Evolutionary conservation across 2,888 invertebrate species (phyloP).

Genomic region (Opisthograptis luteolata): DNA sequence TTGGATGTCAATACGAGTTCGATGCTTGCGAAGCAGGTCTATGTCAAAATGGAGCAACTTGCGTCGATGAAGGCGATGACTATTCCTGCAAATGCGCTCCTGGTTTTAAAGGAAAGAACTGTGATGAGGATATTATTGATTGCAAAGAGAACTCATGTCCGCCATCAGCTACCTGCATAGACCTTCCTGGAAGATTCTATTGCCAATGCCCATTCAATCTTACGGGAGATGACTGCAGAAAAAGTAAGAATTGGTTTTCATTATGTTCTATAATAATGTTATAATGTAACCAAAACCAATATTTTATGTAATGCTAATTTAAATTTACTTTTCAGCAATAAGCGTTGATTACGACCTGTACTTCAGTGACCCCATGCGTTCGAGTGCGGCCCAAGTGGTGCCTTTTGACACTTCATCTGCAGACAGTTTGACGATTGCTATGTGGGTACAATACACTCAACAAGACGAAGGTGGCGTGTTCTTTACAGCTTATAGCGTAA

Average conservation of each 20-base stretch:
- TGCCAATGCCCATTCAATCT: conserved; percentile 98
- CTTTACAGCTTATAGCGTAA: conserved; percentile 96
- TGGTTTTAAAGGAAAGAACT: conserved; percentile 92
- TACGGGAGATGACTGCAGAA: conserved; percentile 98
- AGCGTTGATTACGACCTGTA: conserved; percentile 99
- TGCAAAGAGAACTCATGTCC: conserved; percentile 97
- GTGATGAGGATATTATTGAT: conserved; percentile 95
- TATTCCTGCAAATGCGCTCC: conserved; percentile 94
- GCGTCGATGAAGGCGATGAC: conserved; percentile 92
- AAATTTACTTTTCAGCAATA: conserved; percentile 87
- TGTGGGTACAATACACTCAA: conserved; percentile 98
- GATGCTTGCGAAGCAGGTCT: conserved; percentile 95
- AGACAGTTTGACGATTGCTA: conserved; percentile 93
- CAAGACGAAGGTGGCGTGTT: conserved; percentile 96
- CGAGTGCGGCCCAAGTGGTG: conserved; percentile 96
- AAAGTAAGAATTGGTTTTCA: conserved; percentile 86
- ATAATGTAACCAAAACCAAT: background rate
- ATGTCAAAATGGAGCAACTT: conserved; percentile 97
- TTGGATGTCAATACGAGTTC: conserved; percentile 97
- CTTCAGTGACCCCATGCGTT: conserved; percentile 95
- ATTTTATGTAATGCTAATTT: background rate
- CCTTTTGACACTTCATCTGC: conserved; percentile 93
- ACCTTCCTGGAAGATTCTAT: conserved; percentile 94
- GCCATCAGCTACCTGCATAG: conserved; percentile 96
- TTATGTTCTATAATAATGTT: background rate